These are phyloP conservation scores for Pelvicachromis taeniatus DNA, from an alignment of 2,113 vertebrate genomes.

Conservation along the genomic window DNA sequence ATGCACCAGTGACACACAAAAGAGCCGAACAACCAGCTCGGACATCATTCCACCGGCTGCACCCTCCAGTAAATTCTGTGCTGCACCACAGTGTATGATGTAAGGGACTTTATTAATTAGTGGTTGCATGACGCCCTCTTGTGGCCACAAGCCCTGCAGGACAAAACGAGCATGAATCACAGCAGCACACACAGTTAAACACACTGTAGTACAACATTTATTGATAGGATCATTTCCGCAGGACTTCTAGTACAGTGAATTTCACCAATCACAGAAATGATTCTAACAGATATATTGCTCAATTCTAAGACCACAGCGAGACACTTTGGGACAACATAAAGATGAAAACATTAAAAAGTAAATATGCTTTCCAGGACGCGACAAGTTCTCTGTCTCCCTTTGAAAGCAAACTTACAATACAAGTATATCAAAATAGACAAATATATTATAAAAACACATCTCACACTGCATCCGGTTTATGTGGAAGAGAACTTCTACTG, in stretches of 20 bases:
- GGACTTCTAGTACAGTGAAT: not conserved
- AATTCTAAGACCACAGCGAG: slow-evolving; percentile 6
- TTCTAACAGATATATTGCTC: slow-evolving; percentile 35
- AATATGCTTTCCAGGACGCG: not conserved
- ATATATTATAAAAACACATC: slow-evolving; percentile 48
- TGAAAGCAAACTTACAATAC: slow-evolving; percentile 36
- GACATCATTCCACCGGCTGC: not conserved
- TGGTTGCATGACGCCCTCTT: slow-evolving; percentile 24
- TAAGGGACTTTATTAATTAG: not conserved
- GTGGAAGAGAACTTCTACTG: not conserved
- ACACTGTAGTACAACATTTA: slow-evolving; percentile 38
- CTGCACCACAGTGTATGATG: not conserved
- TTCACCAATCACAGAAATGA: slow-evolving; percentile 7
- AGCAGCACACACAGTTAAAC: not conserved
- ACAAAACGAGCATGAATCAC: not conserved
- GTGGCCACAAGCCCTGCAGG: not conserved
- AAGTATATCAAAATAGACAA: slow-evolving; percentile 60
- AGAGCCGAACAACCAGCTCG: not conserved
- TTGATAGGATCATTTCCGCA: slow-evolving; percentile 40
- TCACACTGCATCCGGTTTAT: slow-evolving; percentile 14
- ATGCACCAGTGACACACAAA: not conserved
- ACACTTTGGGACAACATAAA: slow-evolving; percentile 21
- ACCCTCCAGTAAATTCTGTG: not conserved
- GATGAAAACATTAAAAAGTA: slow-evolving; percentile 33
- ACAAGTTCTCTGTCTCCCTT: not conserved